Percentiles rank a stretch among this genome's conserved stretches.
phyloP scores from a whole-genome alignment of 2,797 vertebrate species.

The Anisognathus igniventris region DNA sequence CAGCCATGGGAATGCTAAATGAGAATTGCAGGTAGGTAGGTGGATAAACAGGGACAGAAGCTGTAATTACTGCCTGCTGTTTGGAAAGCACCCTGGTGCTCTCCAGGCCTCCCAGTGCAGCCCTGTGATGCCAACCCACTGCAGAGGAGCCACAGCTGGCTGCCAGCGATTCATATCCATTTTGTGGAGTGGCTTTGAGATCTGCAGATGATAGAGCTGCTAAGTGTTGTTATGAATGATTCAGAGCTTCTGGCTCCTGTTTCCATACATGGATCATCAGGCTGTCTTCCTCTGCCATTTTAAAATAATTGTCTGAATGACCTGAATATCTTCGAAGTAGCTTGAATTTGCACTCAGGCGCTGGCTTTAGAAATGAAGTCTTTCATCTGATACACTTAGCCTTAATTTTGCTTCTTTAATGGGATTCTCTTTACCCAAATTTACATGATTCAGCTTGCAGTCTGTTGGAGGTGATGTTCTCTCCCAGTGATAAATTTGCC shows the following conservation, averaged over 20 bases:
- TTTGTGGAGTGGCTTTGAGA: slow-evolving; percentile 25
- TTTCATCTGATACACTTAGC: slow-evolving; percentile 19
- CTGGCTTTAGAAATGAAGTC: neutral
- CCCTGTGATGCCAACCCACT: neutral
- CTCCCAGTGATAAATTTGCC: slow-evolving; percentile 24
- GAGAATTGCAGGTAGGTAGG: neutral
- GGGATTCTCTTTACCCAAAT: slow-evolving; percentile 11
- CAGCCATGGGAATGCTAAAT: neutral
- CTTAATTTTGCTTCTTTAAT: slow-evolving; percentile 28
- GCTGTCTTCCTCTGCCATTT: slow-evolving; percentile 21
- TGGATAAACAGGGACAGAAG: neutral
- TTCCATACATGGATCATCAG: neutral
- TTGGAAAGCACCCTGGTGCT: slow-evolving; percentile 40
- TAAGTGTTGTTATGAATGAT: slow-evolving; percentile 39
- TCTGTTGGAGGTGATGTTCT: neutral
- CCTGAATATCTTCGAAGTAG: slow-evolving; percentile 17
- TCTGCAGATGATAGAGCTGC: slow-evolving; percentile 34
- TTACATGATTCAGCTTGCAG: slow-evolving; percentile 30
- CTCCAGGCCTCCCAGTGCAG: slow-evolving; percentile 20
- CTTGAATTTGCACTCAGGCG: neutral
- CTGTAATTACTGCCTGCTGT: neutral
- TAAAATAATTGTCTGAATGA: slow-evolving; percentile 26
- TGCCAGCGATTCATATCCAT: slow-evolving; percentile 54
- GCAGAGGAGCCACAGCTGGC: slow-evolving; percentile 11
- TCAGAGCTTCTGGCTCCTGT: slow-evolving; percentile 44